Conservation (phyloP, 2,888 invertebrate genomes). For the Conistra vaccinii region DNA sequence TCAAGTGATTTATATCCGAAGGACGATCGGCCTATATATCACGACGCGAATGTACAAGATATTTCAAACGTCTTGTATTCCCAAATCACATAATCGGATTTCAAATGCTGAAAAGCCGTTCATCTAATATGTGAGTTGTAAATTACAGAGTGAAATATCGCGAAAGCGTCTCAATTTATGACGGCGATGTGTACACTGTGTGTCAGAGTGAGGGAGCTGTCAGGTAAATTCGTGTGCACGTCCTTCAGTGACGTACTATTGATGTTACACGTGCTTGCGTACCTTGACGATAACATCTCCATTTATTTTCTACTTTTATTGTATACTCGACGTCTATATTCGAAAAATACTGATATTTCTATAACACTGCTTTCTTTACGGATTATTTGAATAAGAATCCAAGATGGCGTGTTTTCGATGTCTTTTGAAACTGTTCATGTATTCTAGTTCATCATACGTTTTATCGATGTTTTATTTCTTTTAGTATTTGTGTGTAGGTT, state of each 20-base stretch:
- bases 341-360: conserved; percentile 3
- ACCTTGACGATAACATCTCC: conserved; percentile 24
- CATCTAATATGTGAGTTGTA: conserved; percentile 46
- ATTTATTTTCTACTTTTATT: conserved; percentile 38
- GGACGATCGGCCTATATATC: conserved; percentile 42
- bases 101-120: conserved; percentile 53
- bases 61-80: conserved; percentile 51
- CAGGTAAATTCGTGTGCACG: conserved; percentile 51
- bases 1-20: conserved; percentile 53
- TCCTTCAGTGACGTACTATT: conserved; percentile 53
- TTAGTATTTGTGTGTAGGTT: not conserved
- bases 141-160: conserved; percentile 54
- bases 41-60: conserved; percentile 45
- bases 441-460: not conserved
- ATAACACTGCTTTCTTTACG: not conserved
- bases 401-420: conserved; percentile 10
- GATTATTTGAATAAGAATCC: not conserved
- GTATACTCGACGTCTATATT: conserved; percentile 18
- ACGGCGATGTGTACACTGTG: not conserved
- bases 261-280: conserved; percentile 45
- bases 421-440: conserved; percentile 3
- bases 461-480: not conserved
- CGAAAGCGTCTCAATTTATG: conserved; percentile 37
- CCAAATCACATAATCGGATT: conserved; percentile 65
- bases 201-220: conserved; percentile 22